Evolutionary conservation across 2,797 vertebrate genomes (phyloP), one percentile per base, ranked within the genome.

Genomic region (Mycteria americana): DNA sequence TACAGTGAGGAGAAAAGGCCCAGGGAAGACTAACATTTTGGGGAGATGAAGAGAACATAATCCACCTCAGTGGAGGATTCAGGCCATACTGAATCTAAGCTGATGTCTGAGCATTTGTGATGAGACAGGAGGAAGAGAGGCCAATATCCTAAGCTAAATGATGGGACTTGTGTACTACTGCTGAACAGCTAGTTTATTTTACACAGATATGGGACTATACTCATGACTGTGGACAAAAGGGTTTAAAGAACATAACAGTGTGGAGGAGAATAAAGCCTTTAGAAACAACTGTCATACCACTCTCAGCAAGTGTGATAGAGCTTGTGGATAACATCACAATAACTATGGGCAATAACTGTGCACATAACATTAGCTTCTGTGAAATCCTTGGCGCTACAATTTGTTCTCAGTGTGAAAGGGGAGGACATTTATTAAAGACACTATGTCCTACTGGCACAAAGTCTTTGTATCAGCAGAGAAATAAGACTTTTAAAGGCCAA

Each of bases 131-230:
- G 51, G 21, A 89, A 85, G 51, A 93, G 10, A 51, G 16, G 28
- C 2, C 27, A 78, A 37, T 30, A 48, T 43, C 37, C 41, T 72
- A 74, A 88, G 13, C 15, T 51, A 67, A 54, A 53, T 33, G 48
- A 56, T 48, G 24, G 15, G 13, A 69, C 16, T 54, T 63, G 14
- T 3, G 3, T 45, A n/a, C n/a, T 59, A 43, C 17, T 0, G 0
- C 50, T 64, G 57, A 84, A 88, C 2, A 13, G 16, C 22, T 3
- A 41, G 7, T n/a, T 81, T 72, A 74, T 13, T 31, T 22, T n/a
- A 57, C 23, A 60, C 14, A 85, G 43, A 75, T 16, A 64, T 0
- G 0, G 35, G 41, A 70, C 41, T 64, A 27, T 19, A 51, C 8
- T 78, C 35, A 54, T 0, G 0, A 51, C 30, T 69, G 17, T 28